Conservation (phyloP, 2,113 vertebrate species). For the Elephantulus edwardii region DNA sequence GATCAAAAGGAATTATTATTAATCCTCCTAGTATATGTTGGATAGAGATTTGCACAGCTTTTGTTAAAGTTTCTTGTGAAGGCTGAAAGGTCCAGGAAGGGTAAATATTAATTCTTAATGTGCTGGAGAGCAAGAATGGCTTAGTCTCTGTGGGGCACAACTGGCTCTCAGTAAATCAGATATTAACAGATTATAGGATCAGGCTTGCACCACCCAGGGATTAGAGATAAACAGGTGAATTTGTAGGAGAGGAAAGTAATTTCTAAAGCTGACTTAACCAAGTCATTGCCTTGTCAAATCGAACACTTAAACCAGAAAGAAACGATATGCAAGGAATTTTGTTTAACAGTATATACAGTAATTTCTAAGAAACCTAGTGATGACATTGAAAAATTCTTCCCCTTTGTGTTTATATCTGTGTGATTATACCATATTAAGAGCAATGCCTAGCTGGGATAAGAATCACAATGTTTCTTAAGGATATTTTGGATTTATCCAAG, state of each 20-base stretch:
- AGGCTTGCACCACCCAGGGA: constrained; percentile 63
- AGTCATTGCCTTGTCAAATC: constrained; percentile 76
- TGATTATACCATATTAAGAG: not conserved
- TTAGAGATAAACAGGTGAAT: constrained; percentile 79
- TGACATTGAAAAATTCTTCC: not conserved
- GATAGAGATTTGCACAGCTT: constrained; percentile 80
- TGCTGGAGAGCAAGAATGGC: constrained; percentile 75
- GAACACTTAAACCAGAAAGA: constrained; percentile 48
- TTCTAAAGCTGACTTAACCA: constrained; percentile 77
- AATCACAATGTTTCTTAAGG: not conserved
- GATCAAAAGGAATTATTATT: constrained; percentile 87
- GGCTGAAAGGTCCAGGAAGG: constrained; percentile 79
- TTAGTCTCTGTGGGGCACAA: constrained; percentile 74
- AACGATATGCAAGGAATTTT: not conserved
- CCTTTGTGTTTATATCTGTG: not conserved
- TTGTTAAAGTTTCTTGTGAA: constrained; percentile 82
- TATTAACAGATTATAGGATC: constrained; percentile 80
- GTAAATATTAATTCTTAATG: constrained; percentile 84
- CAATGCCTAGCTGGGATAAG: not conserved
- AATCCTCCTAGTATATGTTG: constrained; percentile 82
- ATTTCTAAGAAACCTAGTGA: not conserved
- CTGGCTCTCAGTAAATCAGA: constrained; percentile 79
- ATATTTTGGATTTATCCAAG: not conserved
- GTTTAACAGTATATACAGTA: not conserved
- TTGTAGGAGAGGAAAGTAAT: constrained; percentile 69